Conservation (phyloP, 2,888 invertebrate species). For the Lamproptera curius region DNA sequence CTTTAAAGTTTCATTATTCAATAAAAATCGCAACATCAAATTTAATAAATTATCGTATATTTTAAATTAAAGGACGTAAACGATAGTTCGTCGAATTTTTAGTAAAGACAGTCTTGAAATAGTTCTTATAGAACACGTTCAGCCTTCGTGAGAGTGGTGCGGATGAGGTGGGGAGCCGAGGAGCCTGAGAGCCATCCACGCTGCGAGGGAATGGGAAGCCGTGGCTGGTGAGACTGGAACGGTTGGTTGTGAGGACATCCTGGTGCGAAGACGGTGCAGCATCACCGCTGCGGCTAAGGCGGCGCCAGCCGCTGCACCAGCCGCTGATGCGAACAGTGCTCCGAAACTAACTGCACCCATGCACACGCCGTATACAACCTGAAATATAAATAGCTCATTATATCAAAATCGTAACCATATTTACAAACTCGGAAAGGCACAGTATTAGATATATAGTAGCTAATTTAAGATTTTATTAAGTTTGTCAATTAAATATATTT, state of each 20-base stretch:
- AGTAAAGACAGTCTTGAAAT: slow-evolving; percentile 40
- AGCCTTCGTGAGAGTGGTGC: slow-evolving; percentile 56
- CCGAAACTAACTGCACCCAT: slow-evolving; percentile 94
- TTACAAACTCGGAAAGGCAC: too few relatives aligned
- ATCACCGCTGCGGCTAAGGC: slow-evolving; percentile 91
- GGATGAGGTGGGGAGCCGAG: slow-evolving; percentile 71
- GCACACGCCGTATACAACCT: slow-evolving; percentile 93
- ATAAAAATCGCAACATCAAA: neutral
- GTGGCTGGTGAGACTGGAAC: slow-evolving; percentile 66
- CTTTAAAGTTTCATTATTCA: slow-evolving; percentile 28
- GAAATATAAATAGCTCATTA: slow-evolving; percentile 14
- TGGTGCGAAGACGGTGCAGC: slow-evolving; percentile 87
- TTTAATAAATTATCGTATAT: too few relatives aligned
- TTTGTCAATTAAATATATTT: too few relatives aligned
- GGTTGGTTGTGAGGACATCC: slow-evolving; percentile 79
- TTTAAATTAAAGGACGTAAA: slow-evolving; percentile 18
- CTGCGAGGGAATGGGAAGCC: slow-evolving; percentile 82
- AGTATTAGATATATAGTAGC: too few relatives aligned
- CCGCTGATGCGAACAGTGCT: slow-evolving; percentile 91
- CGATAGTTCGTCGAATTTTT: slow-evolving; percentile 11
- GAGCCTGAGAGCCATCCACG: slow-evolving; percentile 85
- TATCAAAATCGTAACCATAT: too few relatives aligned
- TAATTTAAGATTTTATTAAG: too few relatives aligned
- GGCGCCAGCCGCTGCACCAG: slow-evolving; percentile 91
- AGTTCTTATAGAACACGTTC: slow-evolving; percentile 25